These are phyloP conservation scores for Uropsilus gracilis DNA, from an alignment of 2,113 vertebrate genomes.

Conservation along the genomic window DNA sequence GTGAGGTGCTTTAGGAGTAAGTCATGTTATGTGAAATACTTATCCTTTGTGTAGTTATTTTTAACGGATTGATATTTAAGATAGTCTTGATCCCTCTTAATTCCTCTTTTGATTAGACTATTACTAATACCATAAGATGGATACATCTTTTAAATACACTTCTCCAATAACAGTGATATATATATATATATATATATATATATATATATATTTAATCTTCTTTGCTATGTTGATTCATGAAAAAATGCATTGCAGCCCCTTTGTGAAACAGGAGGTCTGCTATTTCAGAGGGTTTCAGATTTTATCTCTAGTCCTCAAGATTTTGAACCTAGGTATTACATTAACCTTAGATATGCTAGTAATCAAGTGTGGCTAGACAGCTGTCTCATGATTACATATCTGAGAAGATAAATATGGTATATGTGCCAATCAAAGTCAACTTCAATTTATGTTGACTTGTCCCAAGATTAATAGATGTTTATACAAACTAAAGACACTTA, in stretches of 20 bases:
- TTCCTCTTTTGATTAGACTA: not conserved
- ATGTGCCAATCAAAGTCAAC: slow-evolving; percentile 62
- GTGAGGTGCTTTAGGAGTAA: not conserved
- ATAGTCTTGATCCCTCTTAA: not conserved
- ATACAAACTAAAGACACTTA: slow-evolving; percentile 44
- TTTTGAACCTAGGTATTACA: slow-evolving; percentile 49
- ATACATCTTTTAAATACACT: not conserved
- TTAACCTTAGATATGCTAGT: slow-evolving; percentile 62
- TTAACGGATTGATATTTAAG: not conserved
- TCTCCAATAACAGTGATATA: slow-evolving; percentile 18
- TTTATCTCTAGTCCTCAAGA: slow-evolving; percentile 57
- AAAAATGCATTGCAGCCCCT: not conserved
- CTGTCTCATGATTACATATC: slow-evolving; percentile 61
- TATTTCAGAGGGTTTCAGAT: slow-evolving; percentile 31
- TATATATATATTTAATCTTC: slow-evolving; percentile 30
- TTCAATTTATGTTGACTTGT: slow-evolving; percentile 62
- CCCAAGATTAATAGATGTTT: slow-evolving; percentile 38
- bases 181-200: too few species aligned
- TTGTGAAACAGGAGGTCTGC: not conserved
- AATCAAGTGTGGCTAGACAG: slow-evolving; percentile 61
- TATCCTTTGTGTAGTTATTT: not conserved
- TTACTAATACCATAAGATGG: not conserved
- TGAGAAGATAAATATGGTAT: slow-evolving; percentile 61
- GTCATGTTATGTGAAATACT: not conserved
- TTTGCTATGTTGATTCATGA: slow-evolving; percentile 32